Conservation (phyloP, 2,888 invertebrate species). For the Taenaris catops region DNA sequence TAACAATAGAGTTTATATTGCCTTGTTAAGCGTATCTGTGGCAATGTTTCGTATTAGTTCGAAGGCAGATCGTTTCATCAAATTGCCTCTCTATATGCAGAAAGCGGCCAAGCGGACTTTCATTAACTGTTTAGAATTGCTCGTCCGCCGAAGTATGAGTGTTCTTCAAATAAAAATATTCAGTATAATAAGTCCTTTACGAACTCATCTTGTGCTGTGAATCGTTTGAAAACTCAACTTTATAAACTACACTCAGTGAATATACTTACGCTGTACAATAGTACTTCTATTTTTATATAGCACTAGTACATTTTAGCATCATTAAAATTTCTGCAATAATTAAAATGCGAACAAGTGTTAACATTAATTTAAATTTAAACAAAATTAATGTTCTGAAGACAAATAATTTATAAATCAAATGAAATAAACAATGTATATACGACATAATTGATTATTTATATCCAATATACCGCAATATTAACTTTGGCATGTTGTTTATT, state of each 20-base stretch:
- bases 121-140: constrained; percentile 54
- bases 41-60: constrained; percentile 58
- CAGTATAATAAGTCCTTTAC: neutral
- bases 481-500: no score
- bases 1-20: constrained; percentile 35
- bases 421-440: no score
- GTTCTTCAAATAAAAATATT: constrained; percentile 26
- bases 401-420: no score
- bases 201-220: neutral
- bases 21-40: constrained; percentile 28
- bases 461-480: no score
- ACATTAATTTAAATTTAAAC: no score
- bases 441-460: no score
- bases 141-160: constrained; percentile 42
- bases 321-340: no score
- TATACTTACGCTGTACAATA: neutral
- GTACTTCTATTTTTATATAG: no score
- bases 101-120: constrained; percentile 62
- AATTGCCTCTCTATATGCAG: constrained; percentile 71
- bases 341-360: no score
- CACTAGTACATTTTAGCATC: no score
- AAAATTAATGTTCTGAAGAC: no score
- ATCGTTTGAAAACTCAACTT: neutral
- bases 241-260: neutral
- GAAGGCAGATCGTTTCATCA: constrained; percentile 56